Evolutionary conservation across 1,140 invertebrate species (phyloP), one percentile per base, ranked within the genome.

Genomic region (Lamellibrachia luymesi): DNA sequence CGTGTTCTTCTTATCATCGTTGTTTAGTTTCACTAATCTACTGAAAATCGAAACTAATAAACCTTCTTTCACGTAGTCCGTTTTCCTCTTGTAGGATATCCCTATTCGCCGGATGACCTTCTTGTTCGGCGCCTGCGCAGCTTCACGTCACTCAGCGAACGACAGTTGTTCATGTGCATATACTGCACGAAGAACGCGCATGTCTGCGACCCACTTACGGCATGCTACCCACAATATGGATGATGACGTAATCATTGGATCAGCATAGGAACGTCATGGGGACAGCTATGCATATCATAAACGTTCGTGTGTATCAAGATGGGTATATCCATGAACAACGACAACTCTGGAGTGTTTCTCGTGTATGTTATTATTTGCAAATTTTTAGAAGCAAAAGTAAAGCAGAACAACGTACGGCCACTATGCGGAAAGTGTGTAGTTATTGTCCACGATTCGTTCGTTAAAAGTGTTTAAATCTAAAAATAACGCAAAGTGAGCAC

Each of bases 141-240:
- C 13, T 80, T 80, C 17, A 80, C 64, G 64, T 80, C 64, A 80
- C 13, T 80, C 64, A 80, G 64, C 64, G 64, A 80, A 80, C 64
- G 64, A 10, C 64, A 80, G 25, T n/a, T 91, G 13, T 91, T 91
- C 90, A 51, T 92, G 27, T 92, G 92, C 51, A 50, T 51, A 17
- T 92, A 51, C 92, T 92, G 92, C 51, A 92, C 92, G 50, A 51
- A 38, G 27, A 51, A 92, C 92, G 52, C 50, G 27, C 92, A 92
- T 52, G 51, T 92, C 92, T 92, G 92, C 92, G 92, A 92, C 92
- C 92, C 92, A 52, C 27, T 92, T 51, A 91, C 38, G 90, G 90
- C 90, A 49, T 91, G 90, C n/a, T 91, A 91, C 22, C 90, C 90
- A n/a, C 90, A 91, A 91, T 91, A 91, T 22, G 90, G 64, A 80